These are phyloP conservation scores for Pipistrellus pygmaeus DNA, from an alignment of 2,797 vertebrate genomes.

Conservation along the genomic window DNA sequence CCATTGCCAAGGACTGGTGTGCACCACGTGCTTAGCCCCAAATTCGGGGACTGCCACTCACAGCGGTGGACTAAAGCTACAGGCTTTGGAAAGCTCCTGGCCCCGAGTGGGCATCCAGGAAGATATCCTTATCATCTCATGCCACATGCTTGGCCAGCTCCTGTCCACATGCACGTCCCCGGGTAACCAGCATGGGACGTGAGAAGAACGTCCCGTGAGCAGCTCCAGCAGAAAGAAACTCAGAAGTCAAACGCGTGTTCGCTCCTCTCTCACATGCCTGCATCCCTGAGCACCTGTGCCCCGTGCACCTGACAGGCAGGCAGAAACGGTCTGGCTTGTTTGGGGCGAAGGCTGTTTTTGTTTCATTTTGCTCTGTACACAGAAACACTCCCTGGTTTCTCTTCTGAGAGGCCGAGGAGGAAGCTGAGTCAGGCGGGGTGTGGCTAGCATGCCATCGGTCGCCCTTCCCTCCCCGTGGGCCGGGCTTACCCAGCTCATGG, in stretches of 20 bases:
- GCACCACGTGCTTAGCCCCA: accelerated
- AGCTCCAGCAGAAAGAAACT: not conserved
- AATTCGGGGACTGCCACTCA: no score
- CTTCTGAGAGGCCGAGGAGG: slow-evolving; percentile 80
- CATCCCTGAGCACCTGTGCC: not conserved
- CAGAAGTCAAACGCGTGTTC: not conserved
- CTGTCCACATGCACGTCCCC: not conserved
- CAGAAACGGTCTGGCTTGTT: slow-evolving; percentile 62
- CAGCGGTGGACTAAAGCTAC: not conserved
- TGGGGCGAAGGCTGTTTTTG: slow-evolving; percentile 71
- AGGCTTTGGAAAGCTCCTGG: not conserved
- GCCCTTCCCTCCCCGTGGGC: slow-evolving; percentile 75
- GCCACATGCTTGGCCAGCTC: not conserved
- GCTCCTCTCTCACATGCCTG: not conserved
- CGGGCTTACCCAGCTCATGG: not conserved
- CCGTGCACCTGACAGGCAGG: slow-evolving; percentile 54
- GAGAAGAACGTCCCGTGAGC: not conserved
- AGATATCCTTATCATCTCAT: not conserved
- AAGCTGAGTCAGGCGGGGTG: slow-evolving; percentile 85
- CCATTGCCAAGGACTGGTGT: not conserved
- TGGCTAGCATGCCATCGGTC: slow-evolving; percentile 76
- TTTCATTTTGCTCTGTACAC: slow-evolving; percentile 84
- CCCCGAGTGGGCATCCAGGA: not conserved
- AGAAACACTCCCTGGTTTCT: slow-evolving; percentile 76
- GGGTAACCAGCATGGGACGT: not conserved